phyloP scores from a whole-genome alignment of 2,797 vertebrate species.

The Thamnophis elegans region DNA sequence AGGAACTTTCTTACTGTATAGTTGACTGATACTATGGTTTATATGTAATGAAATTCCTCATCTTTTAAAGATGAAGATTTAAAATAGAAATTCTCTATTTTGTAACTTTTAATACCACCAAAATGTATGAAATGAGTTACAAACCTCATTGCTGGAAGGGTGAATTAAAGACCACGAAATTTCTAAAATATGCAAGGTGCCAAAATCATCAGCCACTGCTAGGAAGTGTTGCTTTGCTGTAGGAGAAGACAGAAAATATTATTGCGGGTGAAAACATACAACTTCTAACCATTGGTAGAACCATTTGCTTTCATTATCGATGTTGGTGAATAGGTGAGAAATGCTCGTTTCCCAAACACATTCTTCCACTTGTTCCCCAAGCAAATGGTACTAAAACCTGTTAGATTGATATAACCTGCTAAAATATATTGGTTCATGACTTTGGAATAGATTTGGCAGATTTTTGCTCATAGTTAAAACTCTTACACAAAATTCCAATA shows the following conservation, averaged over 20 bases:
- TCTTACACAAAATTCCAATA: background rate
- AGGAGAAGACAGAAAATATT: conserved; percentile 29
- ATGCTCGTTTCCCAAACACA: background rate
- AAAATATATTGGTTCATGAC: background rate
- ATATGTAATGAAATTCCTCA: background rate
- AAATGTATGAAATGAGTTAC: conserved; percentile 49
- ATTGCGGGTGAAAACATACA: background rate
- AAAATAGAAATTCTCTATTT: background rate
- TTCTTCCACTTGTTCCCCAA: background rate
- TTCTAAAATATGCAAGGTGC: conserved; percentile 83
- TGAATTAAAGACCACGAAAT: conserved; percentile 78
- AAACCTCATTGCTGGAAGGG: conserved; percentile 81
- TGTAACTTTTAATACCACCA: background rate
- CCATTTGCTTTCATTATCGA: background rate
- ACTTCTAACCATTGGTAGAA: background rate
- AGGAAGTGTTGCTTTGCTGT: conserved; percentile 87
- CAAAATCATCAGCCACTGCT: conserved; percentile 82
- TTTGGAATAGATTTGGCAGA: background rate
- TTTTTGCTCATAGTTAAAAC: background rate
- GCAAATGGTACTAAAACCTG: background rate
- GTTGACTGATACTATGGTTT: background rate
- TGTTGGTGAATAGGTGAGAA: background rate
- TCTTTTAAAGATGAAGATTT: background rate
- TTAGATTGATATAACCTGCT: background rate
- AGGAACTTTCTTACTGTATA: background rate